Conservation (phyloP, 2,797 vertebrate genomes). For the Hippocampus kuda region DNA sequence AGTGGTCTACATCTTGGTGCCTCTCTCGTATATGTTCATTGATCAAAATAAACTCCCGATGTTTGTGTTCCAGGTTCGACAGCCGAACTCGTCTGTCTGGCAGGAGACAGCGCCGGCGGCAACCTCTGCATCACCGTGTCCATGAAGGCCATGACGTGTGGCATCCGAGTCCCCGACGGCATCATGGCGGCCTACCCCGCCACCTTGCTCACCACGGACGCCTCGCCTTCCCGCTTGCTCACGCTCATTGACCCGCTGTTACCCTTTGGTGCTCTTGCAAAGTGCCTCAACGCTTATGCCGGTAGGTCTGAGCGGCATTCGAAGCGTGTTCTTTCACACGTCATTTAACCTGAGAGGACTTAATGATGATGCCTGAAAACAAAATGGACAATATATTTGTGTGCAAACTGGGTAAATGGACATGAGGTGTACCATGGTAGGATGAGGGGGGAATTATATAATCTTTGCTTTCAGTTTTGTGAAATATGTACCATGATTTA, state of each 20-base stretch:
- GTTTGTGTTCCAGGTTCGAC: conserved; percentile 58
- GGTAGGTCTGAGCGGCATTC: conserved; percentile 41
- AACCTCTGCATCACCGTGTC: conserved; percentile 73
- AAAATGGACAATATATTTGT: conserved; percentile 20
- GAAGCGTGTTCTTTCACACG: conserved; percentile 4
- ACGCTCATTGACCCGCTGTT: conserved; percentile 70
- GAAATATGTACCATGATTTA: background rate
- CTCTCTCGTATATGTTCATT: too few relatives aligned
- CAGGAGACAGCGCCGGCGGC: conserved; percentile 72
- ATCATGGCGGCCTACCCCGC: conserved; percentile 72
- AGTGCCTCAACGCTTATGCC: conserved; percentile 70
- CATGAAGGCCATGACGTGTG: conserved; percentile 63
- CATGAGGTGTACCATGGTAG: conserved; percentile 4
- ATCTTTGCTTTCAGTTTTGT: background rate
- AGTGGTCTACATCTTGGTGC: too few relatives aligned
- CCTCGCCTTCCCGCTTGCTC: conserved; percentile 71
- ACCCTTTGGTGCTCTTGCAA: conserved; percentile 67
- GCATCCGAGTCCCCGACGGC: conserved; percentile 65
- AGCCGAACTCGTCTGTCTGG: conserved; percentile 66
- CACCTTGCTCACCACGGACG: conserved; percentile 65
- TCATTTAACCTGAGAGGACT: conserved; percentile 25
- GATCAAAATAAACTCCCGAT: background rate
- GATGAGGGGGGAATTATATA: background rate
- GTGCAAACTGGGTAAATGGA: conserved; percentile 8
- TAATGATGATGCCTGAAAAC: conserved; percentile 9